These are phyloP conservation scores for Rynchops niger DNA, from an alignment of 2,113 vertebrate genomes.

Conservation along the genomic window DNA sequence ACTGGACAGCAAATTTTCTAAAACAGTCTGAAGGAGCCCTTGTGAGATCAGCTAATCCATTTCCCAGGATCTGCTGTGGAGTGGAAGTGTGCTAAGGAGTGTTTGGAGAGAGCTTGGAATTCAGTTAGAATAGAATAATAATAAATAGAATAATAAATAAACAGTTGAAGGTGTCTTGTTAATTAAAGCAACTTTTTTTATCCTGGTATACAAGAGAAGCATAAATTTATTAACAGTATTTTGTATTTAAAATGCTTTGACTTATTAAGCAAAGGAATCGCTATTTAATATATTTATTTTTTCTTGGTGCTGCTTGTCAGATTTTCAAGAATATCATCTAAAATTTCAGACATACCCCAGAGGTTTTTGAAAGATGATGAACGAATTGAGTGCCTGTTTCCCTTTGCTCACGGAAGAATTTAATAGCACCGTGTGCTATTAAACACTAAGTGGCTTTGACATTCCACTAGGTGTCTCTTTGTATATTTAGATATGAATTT, in stretches of 20 bases:
- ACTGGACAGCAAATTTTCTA: neutral
- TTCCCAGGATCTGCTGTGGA: neutral
- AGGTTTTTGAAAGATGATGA: neutral
- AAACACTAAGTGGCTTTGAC: neutral
- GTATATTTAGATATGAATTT: neutral
- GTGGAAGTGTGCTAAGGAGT: no score
- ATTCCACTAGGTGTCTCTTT: accelerated
- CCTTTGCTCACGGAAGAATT: neutral
- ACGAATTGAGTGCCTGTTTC: neutral
- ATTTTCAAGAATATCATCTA: neutral
- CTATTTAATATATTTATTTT: neutral
- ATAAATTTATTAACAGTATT: neutral
- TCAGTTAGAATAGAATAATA: neutral
- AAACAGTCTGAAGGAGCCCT: neutral
- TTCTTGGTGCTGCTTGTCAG: neutral
- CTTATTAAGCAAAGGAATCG: neutral
- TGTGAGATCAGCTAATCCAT: neutral
- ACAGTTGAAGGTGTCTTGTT: neutral
- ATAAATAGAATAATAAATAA: neutral
- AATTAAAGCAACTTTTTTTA: neutral
- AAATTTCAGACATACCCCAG: neutral
- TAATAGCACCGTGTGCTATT: no score
- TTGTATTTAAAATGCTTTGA: neutral
- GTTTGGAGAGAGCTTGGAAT: neutral
- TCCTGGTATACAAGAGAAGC: neutral